These are phyloP conservation scores for Chelonoidis abingdonii DNA, from an alignment of 2,113 vertebrate species.

Conservation along the genomic window DNA sequence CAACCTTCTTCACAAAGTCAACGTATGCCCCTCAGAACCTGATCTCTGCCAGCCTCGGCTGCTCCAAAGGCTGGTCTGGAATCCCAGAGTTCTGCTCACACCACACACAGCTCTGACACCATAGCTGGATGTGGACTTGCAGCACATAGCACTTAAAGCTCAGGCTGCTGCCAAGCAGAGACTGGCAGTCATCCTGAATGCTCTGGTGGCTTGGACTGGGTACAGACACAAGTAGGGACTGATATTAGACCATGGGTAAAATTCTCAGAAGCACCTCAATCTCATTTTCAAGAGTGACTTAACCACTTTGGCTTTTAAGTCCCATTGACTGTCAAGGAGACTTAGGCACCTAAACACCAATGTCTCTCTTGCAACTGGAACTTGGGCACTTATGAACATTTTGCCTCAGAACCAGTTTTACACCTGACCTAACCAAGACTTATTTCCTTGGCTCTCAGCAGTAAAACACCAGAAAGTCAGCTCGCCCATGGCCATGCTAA, in stretches of 20 bases:
- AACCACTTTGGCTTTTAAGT: neutral
- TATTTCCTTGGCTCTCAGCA: neutral
- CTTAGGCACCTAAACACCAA: neutral
- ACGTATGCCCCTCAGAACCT: neutral
- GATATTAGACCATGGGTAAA: neutral
- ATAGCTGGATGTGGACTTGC: accelerated
- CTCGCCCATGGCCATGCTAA: neutral
- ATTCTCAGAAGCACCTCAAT: neutral
- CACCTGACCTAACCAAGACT: neutral
- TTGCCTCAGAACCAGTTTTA: neutral
- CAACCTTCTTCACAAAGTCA: neutral
- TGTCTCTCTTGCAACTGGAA: neutral
- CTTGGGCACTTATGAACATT: neutral
- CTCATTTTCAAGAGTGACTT: neutral
- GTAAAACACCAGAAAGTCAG: neutral
- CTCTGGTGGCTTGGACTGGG: neutral
- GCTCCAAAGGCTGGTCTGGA: neutral
- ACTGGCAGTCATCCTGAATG: neutral
- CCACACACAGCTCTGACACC: neutral
- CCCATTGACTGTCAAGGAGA: neutral
- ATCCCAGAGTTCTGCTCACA: neutral
- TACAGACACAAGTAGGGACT: neutral
- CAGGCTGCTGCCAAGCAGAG: neutral
- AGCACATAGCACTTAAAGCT: neutral
- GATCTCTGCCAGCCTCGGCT: neutral